Conservation (phyloP, 2,113 vertebrate genomes). For the Hipposideros armiger region DNA sequence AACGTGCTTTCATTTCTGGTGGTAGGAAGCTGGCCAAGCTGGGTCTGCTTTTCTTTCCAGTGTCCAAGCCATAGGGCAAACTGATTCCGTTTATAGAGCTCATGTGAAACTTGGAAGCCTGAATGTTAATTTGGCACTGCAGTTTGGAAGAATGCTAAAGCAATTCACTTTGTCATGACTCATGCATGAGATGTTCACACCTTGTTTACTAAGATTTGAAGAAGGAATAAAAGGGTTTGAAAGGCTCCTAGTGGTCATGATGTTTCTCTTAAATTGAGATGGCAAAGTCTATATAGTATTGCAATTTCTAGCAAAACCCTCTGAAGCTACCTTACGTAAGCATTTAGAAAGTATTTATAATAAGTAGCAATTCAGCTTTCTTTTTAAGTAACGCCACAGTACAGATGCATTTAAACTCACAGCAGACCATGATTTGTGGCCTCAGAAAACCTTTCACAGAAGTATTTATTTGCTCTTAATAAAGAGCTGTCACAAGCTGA, state of each 20-base stretch:
- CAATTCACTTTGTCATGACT: slow-evolving; percentile 22
- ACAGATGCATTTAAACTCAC: not conserved
- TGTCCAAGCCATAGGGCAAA: not conserved
- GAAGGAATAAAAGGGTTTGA: not conserved
- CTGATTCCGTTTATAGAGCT: not conserved
- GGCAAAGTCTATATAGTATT: not conserved
- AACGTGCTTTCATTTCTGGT: not conserved
- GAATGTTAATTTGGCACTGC: not conserved
- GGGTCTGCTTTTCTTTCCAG: not conserved
- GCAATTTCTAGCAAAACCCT: slow-evolving; percentile 61
- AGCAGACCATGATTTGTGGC: slow-evolving; percentile 26
- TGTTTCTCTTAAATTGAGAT: slow-evolving; percentile 17
- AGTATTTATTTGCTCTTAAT: not conserved
- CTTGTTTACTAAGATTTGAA: slow-evolving; percentile 7
- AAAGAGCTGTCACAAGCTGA: slow-evolving; percentile 14
- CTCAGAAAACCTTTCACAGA: slow-evolving; percentile 40
- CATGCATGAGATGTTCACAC: not conserved
- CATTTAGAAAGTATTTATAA: not conserved
- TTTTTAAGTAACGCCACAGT: not conserved
- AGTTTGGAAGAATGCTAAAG: not conserved
- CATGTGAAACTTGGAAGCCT: not conserved
- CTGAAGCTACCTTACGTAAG: slow-evolving; percentile 61
- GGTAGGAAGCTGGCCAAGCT: not conserved
- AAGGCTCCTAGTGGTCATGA: slow-evolving; percentile 47
- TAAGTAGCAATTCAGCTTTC: not conserved